These are phyloP conservation scores for Mareca strepera DNA, from an alignment of 2,797 vertebrate species.

Conservation along the genomic window DNA sequence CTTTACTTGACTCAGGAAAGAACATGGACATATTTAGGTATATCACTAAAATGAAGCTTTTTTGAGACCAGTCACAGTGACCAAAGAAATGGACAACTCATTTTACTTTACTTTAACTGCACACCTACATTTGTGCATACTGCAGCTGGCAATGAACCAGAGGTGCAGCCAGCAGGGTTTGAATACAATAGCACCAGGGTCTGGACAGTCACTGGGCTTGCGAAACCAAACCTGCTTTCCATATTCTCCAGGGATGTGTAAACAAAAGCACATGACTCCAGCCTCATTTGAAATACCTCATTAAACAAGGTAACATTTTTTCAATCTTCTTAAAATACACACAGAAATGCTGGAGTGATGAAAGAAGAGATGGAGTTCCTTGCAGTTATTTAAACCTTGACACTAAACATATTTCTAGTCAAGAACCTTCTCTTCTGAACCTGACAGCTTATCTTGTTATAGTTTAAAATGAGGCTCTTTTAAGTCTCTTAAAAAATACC, in stretches of 20 bases:
- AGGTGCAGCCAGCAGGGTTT: not conserved
- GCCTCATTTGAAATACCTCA: conserved; percentile 55
- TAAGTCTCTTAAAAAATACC: conserved; percentile 30
- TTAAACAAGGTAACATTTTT: conserved; percentile 53
- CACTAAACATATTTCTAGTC: conserved; percentile 44
- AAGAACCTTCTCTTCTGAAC: conserved; percentile 49
- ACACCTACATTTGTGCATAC: not conserved
- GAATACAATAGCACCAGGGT: not conserved
- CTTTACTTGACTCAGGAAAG: not conserved
- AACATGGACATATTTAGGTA: rapidly evolving
- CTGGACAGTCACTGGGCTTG: not conserved
- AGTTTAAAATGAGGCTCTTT: conserved; percentile 59
- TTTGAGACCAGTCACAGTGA: not conserved
- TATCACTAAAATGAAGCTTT: not conserved
- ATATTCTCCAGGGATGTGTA: conserved; percentile 17
- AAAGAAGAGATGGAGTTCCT: conserved; percentile 55
- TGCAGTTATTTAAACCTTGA: conserved; percentile 53
- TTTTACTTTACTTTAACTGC: not conserved
- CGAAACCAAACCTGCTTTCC: conserved; percentile 27
- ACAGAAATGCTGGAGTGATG: conserved; percentile 26
- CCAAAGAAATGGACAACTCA: not conserved
- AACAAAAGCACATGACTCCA: conserved; percentile 51
- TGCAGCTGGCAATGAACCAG: not conserved
- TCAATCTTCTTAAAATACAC: conserved; percentile 43
- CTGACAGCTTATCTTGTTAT: conserved; percentile 62